Conservation (phyloP, 2,113 vertebrate species). For the Motacilla tschutschensis region DNA sequence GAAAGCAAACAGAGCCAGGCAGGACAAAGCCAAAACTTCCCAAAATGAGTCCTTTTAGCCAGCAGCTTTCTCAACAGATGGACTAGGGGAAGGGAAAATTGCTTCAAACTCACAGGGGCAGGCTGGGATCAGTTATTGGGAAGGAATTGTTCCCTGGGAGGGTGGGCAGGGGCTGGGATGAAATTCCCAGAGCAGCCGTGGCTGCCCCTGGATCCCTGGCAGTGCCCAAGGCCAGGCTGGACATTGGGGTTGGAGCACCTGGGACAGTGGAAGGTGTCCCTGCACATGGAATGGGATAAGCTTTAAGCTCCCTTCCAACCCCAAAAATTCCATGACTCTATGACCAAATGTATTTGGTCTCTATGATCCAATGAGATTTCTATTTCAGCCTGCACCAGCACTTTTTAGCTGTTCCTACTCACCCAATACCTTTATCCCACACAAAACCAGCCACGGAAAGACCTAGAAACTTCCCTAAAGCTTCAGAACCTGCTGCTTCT, state of each 20-base stretch:
- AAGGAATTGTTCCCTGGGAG: not conserved
- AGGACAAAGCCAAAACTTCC: not conserved
- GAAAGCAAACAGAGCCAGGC: not conserved
- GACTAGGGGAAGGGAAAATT: accelerated
- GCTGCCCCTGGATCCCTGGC: not conserved
- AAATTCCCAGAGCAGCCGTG: accelerated
- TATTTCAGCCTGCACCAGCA: not conserved
- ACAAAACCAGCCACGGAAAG: not conserved
- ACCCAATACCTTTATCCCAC: accelerated
- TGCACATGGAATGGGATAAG: accelerated
- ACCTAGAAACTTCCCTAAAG: not conserved
- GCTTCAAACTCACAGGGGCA: no score
- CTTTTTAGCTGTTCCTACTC: not conserved
- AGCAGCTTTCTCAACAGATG: not conserved
- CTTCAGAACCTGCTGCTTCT: not conserved
- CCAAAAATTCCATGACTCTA: not conserved
- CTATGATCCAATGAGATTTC: not conserved
- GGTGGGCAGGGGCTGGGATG: not conserved
- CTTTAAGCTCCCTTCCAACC: accelerated
- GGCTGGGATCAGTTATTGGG: not conserved
- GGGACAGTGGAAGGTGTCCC: not conserved
- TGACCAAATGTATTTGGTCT: accelerated
- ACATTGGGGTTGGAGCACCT: not conserved
- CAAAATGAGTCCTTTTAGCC: accelerated
- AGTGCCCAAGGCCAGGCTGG: not conserved